Evolutionary conservation across 2,797 vertebrate species (phyloP).

Genomic region (Limosa lapponica): DNA sequence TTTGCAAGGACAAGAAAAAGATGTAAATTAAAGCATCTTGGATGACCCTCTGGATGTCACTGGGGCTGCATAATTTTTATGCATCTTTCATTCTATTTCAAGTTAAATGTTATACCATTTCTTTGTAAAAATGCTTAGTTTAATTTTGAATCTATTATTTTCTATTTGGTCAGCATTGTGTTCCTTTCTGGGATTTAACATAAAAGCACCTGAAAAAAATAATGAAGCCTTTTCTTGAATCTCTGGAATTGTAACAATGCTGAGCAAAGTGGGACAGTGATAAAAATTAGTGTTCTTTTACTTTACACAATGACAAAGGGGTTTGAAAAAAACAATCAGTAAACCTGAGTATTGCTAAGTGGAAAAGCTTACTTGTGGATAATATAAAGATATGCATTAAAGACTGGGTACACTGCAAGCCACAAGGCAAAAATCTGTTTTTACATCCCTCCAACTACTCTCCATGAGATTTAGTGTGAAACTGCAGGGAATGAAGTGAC

Average conservation of each 20-base stretch:
- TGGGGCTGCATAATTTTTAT: neutral
- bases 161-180: conserved; percentile 1
- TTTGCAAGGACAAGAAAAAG: neutral
- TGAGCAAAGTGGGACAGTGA: neutral
- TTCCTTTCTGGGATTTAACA: conserved; percentile 18
- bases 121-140: neutral
- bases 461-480: neutral
- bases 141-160: conserved; percentile 22
- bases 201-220: conserved; percentile 1
- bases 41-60: neutral
- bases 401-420: neutral
- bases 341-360: neutral
- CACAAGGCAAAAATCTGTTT: neutral
- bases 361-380: neutral
- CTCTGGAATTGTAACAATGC: neutral
- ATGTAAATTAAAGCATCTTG: neutral
- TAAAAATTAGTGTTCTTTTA: neutral
- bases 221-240: neutral
- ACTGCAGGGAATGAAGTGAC: neutral
- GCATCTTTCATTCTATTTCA: conserved; percentile 8
- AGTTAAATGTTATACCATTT: neutral
- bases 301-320: neutral
- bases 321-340: neutral
- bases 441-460: neutral
- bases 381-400: neutral